Base-by-base conservation (phyloP, 1,140 invertebrate species). In the Plectrocnemia conspersa region DNA sequence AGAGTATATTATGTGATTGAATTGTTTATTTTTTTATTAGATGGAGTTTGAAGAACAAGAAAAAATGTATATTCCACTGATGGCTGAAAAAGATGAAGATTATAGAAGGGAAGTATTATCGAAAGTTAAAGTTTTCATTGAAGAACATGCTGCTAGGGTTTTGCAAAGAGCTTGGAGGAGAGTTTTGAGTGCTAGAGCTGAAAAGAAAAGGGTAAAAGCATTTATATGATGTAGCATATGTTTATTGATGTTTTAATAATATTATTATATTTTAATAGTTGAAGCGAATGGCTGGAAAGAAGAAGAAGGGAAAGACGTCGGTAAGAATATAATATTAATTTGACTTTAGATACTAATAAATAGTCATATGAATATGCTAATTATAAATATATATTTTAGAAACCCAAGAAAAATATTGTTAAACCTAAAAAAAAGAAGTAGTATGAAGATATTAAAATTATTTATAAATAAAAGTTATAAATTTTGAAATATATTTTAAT, bases 21-120 rank as follows among this genome's bases (percentile, higher is more conserved):
- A 35, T 23, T 29, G 25, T 33, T 42, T 32, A 21, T 24, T 22
- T 40, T 7, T 41, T 42, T 41, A 36, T 19, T 44, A 74, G 70
- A 52, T 32, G 40, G 64, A 70, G 61, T 54, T 76, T 55, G 71
- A 65, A 15, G 68, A 72, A 44, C 74, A 76, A 58, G 66, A 74
- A 45, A 65, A 64, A 32, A 65, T 69, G 16, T 76, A 73, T 25
- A 64, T 71, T 13, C 74, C 74, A 9, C 55, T 74, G 5, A 76
- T 76, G 74, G 70, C 60, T 22, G 71, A 74, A 52, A 65, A 72
- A 50, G 74, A 76, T 50, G 68, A 61, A 4, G 74, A 76, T 55
- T 76, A 76, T 42, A 68, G 75, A 47, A 64, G 64, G 21, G 74
- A 76, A 60, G 67, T 76, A 65, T 66, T 64, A 10, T 64, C 66